Evolutionary conservation across 64 coral and sea anemone species (phyloP).

Genomic region (Stichodactyla mertensii): DNA sequence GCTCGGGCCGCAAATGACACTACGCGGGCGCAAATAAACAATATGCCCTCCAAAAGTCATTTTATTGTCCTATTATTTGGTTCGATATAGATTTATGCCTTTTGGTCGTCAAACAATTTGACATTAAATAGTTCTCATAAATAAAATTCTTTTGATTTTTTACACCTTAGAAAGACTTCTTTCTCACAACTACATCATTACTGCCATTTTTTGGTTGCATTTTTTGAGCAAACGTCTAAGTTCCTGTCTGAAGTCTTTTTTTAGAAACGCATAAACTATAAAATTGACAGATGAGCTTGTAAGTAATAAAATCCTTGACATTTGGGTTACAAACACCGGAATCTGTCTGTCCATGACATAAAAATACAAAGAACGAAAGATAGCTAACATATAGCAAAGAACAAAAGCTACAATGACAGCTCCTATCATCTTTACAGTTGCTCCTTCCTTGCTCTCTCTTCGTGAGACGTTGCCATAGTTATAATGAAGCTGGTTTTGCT

Average conservation of each 20-base stretch:
- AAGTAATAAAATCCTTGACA: slow-evolving; percentile 18
- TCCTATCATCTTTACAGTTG: slow-evolving; percentile 29
- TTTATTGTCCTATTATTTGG: too few species aligned
- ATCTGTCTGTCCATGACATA: slow-evolving; percentile 25
- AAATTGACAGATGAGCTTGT: slow-evolving; percentile 35
- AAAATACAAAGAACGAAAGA: slow-evolving; percentile 20
- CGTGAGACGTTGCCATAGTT: slow-evolving; percentile 1
- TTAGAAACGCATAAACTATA: slow-evolving; percentile 40
- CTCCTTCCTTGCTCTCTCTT: not conserved
- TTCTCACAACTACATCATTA: not conserved
- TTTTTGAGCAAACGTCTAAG: not conserved
- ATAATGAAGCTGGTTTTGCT: not conserved
- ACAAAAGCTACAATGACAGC: slow-evolving; percentile 2
- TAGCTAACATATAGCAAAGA: slow-evolving; percentile 6
- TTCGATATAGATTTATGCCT: too few species aligned
- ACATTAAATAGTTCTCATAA: too few species aligned
- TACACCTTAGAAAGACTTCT: too few species aligned
- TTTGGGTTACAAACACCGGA: not conserved
- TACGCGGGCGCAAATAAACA: too few species aligned
- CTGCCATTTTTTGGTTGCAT: not conserved
- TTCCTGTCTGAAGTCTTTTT: slow-evolving; percentile 38
- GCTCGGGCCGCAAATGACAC: too few species aligned
- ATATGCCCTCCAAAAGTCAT: too few species aligned
- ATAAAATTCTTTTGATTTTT: too few species aligned
- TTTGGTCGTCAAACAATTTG: too few species aligned